Evolutionary conservation across 2,113 vertebrate genomes (phyloP).

Genomic region (Sinosuthora webbiana): DNA sequence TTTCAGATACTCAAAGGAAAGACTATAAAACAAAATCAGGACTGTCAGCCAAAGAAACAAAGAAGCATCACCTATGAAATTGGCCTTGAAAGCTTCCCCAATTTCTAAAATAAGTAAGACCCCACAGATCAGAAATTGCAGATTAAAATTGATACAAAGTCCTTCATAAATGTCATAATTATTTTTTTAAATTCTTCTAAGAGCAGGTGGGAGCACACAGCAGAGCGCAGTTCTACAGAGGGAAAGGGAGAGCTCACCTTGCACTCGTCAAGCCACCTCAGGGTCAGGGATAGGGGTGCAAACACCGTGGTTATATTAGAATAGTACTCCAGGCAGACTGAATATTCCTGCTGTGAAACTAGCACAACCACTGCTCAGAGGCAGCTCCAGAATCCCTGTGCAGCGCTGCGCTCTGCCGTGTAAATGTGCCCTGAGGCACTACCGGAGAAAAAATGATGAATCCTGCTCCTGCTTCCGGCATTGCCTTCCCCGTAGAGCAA

Average conservation of each 20-base stretch:
- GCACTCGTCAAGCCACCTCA: neutral
- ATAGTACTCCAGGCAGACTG: neutral
- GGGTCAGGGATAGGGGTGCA: neutral
- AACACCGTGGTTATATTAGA: neutral
- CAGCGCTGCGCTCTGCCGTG: accelerated
- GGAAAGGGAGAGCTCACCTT: neutral
- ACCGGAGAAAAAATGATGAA: neutral
- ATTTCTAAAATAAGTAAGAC: constrained; percentile 3
- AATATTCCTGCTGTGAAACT: neutral
- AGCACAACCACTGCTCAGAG: neutral
- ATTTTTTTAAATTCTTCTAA: neutral
- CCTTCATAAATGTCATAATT: neutral
- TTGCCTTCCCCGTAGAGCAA: accelerated
- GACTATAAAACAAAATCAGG: neutral
- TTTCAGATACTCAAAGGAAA: constrained; percentile 22
- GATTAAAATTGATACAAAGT: neutral
- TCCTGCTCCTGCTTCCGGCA: neutral
- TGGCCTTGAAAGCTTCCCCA: neutral
- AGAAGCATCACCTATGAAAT: neutral
- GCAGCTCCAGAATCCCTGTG: neutral
- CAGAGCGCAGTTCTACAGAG: neutral
- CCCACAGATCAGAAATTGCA: neutral
- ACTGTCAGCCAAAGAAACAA: neutral
- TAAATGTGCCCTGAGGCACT: neutral
- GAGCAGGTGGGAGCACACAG: neutral